phyloP scores from a whole-genome alignment of 1,140 invertebrate species.

The Camponotus floridanus region DNA sequence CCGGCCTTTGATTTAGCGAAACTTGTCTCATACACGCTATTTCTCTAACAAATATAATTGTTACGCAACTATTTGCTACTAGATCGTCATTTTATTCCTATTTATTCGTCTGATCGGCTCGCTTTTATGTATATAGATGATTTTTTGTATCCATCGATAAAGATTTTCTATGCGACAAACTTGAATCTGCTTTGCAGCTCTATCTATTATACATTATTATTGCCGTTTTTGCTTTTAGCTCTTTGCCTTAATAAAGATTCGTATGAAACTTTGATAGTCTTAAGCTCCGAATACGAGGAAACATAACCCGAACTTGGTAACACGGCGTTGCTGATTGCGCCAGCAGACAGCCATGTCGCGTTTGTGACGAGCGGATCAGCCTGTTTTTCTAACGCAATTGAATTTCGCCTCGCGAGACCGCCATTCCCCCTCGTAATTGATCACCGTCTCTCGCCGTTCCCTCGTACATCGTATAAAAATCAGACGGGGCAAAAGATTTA shows the following conservation, averaged over 20 bases:
- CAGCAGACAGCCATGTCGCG: conserved; percentile 76
- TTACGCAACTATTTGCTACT: conserved; percentile 23
- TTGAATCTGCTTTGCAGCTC: conserved; percentile 38
- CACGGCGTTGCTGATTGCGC: conserved; percentile 42
- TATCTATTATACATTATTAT: conserved; percentile 14
- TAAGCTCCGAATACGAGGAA: conserved; percentile 36
- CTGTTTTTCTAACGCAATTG: conserved; percentile 81
- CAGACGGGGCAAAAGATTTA: conserved; percentile 61
- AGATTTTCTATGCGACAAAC: conserved; percentile 2
- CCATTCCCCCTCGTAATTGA: conserved; percentile 79
- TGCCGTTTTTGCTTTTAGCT: conserved; percentile 16
- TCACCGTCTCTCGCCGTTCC: conserved; percentile 69
- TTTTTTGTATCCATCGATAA: conserved; percentile 21
- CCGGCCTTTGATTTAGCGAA: conserved; percentile 48
- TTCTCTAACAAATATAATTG: conserved; percentile 72
- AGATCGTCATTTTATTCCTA: conserved; percentile 57
- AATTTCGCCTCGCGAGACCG: conserved; percentile 79
- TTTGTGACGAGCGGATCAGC: conserved; percentile 77
- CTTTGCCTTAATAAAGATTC: conserved; percentile 7
- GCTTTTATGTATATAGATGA: conserved; percentile 7
- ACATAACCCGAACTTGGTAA: conserved; percentile 51
- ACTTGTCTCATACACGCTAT: neutral
- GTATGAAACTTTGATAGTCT: conserved; percentile 22
- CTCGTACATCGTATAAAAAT: conserved; percentile 58
- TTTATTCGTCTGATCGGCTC: conserved; percentile 50